Evolutionary conservation across 2,797 vertebrate genomes (phyloP), one percentile per base, ranked within the genome.

Genomic region (Oreonectes daqikongensis): DNA sequence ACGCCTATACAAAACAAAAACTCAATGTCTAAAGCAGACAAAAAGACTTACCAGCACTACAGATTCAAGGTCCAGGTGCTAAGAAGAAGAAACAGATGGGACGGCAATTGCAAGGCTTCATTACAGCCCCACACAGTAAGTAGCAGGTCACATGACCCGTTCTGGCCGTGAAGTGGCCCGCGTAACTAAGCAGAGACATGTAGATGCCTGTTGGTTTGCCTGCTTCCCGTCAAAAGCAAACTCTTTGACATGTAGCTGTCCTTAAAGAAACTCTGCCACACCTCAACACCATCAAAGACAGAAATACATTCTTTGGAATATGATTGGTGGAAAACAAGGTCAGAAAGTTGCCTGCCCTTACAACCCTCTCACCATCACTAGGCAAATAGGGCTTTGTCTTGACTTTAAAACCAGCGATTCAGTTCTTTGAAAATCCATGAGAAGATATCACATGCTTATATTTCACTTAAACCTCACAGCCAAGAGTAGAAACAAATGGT

Each of bases 101-200:
- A 46, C 69, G 69, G 72, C 52, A 69, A 38, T 79, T 77, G 35
- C 32, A 26, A 79, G 60, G 73, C 65, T 78, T 61, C 69, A 53
- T 69, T 71, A 71, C 50, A 9, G 40, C 77, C 75, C 59, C 7
- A 20, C 32, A 50, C 52, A 52, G 55, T 74, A 46, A 72, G 72
- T 50, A 74, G 63, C 48, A 61, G 40, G 78, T 85, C 85, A 85
- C 61, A 76, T 85, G 84, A 86, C 68, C 67, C 30, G 18, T 24
- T 46, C 30, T 44, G 70, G 55, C 38, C 52, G 11, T 65, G 57
- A 67, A 67, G 75, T 80, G 30, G 60, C 68, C 70, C 20, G 53
- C 79, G 81, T 76, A 72, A 69, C 74, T 79, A 61, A 77, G 72
- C 69, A 40, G 57, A 71, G 83, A 52, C 85, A 57, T 86, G 85